phyloP scores from a whole-genome alignment of 2,113 vertebrate genomes.

The Lucifuga dentata region DNA sequence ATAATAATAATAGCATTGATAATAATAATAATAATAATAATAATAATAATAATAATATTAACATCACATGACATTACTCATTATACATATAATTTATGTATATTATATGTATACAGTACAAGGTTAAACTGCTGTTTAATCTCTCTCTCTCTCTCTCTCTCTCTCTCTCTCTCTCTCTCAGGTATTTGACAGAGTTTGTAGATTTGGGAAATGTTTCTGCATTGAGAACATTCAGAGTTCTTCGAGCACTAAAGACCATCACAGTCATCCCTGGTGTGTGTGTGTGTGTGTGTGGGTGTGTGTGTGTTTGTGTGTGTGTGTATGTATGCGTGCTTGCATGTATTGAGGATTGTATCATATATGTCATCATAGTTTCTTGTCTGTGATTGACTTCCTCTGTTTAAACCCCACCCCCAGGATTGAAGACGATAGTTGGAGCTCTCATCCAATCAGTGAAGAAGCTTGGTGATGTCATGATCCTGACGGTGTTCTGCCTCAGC shows the following conservation, averaged over 20 bases:
- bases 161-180: conserved; percentile 56
- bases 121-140: too few species aligned
- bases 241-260: conserved; percentile 97
- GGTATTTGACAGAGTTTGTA: conserved; percentile 95
- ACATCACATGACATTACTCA: too few species aligned
- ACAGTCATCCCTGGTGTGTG: conserved; percentile 93
- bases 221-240: conserved; percentile 95
- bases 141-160: too few species aligned
- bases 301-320: conserved; percentile 1
- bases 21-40: too few species aligned
- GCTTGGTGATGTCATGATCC: conserved; percentile 93
- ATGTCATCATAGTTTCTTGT: background rate
- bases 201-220: conserved; percentile 96
- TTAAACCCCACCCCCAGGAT: conserved; percentile 78
- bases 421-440: conserved; percentile 95
- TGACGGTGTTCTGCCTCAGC: conserved; percentile 93
- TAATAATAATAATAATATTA: too few species aligned
- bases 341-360: too few species aligned
- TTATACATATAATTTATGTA: too few species aligned
- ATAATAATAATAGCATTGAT: too few species aligned
- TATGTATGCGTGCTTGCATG: background rate
- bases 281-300: conserved; percentile 9
- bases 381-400: too few species aligned
- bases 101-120: too few species aligned
- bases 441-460: conserved; percentile 97